phyloP scores from a whole-genome alignment of 2,113 vertebrate species.

The Axis porcinus region DNA sequence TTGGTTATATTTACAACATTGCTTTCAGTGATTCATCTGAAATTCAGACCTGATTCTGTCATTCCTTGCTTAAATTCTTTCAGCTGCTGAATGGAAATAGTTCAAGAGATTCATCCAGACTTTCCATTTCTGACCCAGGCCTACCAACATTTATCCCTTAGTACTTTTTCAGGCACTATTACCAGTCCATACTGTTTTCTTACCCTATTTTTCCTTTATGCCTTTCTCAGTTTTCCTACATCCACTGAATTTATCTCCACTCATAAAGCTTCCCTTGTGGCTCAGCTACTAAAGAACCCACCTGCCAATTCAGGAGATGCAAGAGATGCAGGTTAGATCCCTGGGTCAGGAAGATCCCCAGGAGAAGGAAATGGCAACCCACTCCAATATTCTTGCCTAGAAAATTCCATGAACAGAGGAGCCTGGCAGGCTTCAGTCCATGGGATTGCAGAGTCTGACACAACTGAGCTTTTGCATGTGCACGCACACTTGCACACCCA shows the following conservation, averaged over 20 bases:
- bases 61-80: background rate
- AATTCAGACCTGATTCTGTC: background rate
- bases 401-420: background rate
- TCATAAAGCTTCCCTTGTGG: background rate
- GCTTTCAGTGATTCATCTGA: background rate
- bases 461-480: accelerated
- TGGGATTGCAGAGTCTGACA: background rate
- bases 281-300: background rate
- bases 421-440: background rate
- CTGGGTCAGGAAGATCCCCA: background rate
- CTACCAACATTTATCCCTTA: background rate
- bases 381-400: background rate
- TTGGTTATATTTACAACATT: background rate
- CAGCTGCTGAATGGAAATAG: background rate
- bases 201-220: background rate
- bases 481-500: background rate
- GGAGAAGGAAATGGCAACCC: background rate
- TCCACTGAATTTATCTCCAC: background rate
- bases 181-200: background rate
- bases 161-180: background rate
- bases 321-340: background rate
- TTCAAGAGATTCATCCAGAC: background rate
- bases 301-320: background rate
- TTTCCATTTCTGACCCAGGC: background rate
- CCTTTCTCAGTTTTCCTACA: background rate